phyloP scores from a whole-genome alignment of 1,140 invertebrate genomes.

The Lepeophtheirus salmonis region DNA sequence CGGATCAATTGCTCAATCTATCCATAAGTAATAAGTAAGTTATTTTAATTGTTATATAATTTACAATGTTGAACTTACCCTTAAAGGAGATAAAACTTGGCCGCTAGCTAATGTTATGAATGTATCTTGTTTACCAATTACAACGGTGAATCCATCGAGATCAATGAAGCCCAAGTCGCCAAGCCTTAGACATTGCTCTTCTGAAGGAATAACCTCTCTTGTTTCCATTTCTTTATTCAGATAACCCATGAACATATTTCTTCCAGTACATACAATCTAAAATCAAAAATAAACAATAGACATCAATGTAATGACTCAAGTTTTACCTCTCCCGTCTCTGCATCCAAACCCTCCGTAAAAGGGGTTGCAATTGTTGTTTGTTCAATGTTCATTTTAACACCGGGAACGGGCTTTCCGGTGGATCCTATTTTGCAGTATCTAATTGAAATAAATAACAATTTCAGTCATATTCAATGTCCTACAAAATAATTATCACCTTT shows the following conservation, averaged over 20 bases:
- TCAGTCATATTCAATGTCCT: too few species aligned
- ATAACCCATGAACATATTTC: conserved; percentile 15
- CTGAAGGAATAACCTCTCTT: not conserved
- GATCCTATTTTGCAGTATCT: conserved; percentile 13
- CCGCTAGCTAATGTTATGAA: conserved; percentile 2
- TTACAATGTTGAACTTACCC: conserved; percentile 1
- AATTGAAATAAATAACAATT: not conserved
- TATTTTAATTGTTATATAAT: not conserved
- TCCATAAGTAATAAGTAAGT: too few species aligned
- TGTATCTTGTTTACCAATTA: not conserved
- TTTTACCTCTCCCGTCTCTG: conserved; percentile 11
- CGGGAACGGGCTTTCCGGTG: conserved; percentile 11
- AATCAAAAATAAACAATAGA: not conserved
- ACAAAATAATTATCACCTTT: too few species aligned
- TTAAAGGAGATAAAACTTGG: not conserved
- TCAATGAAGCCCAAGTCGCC: conserved; percentile 6
- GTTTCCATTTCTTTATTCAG: conserved; percentile 7
- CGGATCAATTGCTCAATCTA: conserved; percentile 12
- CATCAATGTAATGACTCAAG: not conserved
- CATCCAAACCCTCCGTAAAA: not conserved
- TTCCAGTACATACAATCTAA: not conserved
- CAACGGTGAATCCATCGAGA: not conserved
- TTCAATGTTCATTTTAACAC: conserved; percentile 10
- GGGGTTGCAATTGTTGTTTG: not conserved
- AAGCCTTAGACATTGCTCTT: conserved; percentile 11